Evolutionary conservation across 2,797 vertebrate species (phyloP).

Genomic region (Leptatherina wallacei): DNA sequence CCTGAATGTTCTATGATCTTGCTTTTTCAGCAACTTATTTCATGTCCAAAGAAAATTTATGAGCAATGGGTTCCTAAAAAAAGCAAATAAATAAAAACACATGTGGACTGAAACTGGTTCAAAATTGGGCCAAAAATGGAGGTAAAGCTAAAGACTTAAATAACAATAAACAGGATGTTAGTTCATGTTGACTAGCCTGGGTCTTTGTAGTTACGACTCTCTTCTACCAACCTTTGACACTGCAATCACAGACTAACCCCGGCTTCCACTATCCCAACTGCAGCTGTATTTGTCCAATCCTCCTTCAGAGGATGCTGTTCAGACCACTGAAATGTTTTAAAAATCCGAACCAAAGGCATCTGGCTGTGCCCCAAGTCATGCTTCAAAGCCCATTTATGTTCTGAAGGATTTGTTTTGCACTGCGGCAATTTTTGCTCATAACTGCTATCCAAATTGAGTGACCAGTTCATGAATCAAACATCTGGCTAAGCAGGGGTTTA

Average conservation of each 20-base stretch:
- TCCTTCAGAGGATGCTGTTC: conserved; percentile 53
- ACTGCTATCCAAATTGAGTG: conserved; percentile 54
- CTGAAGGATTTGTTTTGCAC: conserved; percentile 43
- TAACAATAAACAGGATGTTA: conserved; percentile 25
- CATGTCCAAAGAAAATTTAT: background rate
- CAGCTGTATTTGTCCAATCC: conserved; percentile 68
- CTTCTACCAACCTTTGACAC: conserved; percentile 58
- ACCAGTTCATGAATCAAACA: conserved; percentile 51
- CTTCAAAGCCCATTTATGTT: conserved; percentile 57
- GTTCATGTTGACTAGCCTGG: conserved; percentile 20
- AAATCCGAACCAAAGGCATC: conserved; percentile 61
- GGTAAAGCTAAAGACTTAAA: conserved; percentile 14
- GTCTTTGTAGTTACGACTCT: conserved; percentile 46
- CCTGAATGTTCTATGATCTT: background rate
- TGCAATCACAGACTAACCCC: conserved; percentile 63
- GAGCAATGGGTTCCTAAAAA: conserved; percentile 6
- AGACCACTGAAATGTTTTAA: conserved; percentile 66
- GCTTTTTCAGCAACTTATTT: background rate
- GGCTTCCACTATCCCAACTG: conserved; percentile 54
- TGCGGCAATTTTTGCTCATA: conserved; percentile 48
- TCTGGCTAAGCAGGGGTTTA: conserved; percentile 36
- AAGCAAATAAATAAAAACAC: conserved; percentile 1
- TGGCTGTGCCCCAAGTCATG: conserved; percentile 49
- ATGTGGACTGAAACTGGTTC: background rate
- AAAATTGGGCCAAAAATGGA: conserved; percentile 18